A percentile compares a stretch with the other conserved stretches of the same genome.
These are phyloP conservation scores for Lycia hirtaria DNA, from an alignment of 2,888 invertebrate genomes.

Conservation along the genomic window DNA sequence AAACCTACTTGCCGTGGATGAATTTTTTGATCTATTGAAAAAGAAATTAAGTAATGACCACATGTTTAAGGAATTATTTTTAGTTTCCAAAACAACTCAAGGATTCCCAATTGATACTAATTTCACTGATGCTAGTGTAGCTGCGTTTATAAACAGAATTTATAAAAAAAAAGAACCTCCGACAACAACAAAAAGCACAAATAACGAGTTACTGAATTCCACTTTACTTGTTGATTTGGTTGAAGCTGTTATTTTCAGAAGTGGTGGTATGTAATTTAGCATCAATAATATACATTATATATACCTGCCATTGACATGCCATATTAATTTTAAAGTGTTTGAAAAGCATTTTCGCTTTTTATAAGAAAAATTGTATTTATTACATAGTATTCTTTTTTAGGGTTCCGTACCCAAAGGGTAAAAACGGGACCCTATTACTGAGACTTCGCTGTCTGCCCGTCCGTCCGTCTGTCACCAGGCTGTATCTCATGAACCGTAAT, in stretches of 20 bases:
- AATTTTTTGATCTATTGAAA: slow-evolving; percentile 70
- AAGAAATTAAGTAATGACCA: slow-evolving; percentile 69
- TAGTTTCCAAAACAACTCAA: slow-evolving; percentile 50
- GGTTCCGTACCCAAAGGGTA: no score
- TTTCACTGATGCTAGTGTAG: slow-evolving; percentile 65
- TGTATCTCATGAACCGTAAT: no score
- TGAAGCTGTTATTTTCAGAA: slow-evolving; percentile 77
- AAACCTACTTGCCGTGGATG: slow-evolving; percentile 64
- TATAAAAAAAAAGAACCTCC: slow-evolving; percentile 66
- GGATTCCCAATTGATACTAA: slow-evolving; percentile 50
- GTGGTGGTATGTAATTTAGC: slow-evolving; percentile 55
- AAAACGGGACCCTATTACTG: no score
- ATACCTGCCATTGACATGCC: no score
- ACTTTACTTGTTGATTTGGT: slow-evolving; percentile 76
- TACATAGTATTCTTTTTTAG: no score
- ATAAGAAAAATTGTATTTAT: no score
- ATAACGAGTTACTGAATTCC: slow-evolving; percentile 68
- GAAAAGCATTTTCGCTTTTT: no score
- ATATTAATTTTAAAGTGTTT: no score
- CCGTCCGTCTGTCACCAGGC: no score
- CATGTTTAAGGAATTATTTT: slow-evolving; percentile 63
- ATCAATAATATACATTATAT: no score
- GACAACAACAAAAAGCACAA: slow-evolving; percentile 56
- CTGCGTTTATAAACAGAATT: slow-evolving; percentile 66
- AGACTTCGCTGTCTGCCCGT: no score